Evolutionary conservation across 1,140 invertebrate genomes (phyloP).

Genomic region (Nasonia longicornis): DNA sequence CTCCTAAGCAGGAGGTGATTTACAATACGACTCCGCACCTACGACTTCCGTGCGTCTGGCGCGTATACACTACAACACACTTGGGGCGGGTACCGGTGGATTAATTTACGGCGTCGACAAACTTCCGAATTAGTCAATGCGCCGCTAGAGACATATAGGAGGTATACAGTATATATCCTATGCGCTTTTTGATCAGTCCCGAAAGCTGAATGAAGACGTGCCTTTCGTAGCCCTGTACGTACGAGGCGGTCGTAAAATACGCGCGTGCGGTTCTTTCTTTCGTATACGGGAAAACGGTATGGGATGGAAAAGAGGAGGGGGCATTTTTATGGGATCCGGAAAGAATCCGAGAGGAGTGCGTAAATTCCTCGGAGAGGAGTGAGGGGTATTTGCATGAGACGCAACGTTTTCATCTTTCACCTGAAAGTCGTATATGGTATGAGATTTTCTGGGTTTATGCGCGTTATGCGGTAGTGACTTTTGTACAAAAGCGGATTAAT

Average conservation of each 20-base stretch:
- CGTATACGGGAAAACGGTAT: constrained; percentile 11
- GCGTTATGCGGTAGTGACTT: too few species aligned
- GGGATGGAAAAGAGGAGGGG: background rate
- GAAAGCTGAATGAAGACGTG: constrained; percentile 20
- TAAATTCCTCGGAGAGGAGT: constrained; percentile 17
- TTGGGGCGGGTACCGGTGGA: background rate
- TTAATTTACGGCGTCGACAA: constrained; percentile 11
- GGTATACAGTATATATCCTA: background rate
- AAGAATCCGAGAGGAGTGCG: constrained; percentile 24
- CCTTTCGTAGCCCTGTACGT: background rate
- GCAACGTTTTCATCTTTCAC: constrained; percentile 23
- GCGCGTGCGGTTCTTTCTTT: constrained; percentile 18
- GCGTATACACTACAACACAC: too few species aligned
- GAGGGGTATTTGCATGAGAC: constrained; percentile 24
- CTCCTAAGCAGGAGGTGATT: background rate
- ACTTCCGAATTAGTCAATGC: constrained; percentile 18
- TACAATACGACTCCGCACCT: background rate
- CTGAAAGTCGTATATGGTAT: background rate
- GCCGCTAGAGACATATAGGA: background rate
- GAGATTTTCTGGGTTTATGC: too few species aligned
- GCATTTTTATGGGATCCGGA: constrained; percentile 13
- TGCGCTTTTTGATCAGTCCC: background rate
- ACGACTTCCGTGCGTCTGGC: background rate
- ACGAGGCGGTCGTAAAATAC: constrained; percentile 18
- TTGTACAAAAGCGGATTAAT: too few species aligned